Percentiles rank a stretch among this genome's conserved stretches.
Conservation (phyloP, 2,797 vertebrate genomes). For the Malacoraja senta region DNA sequence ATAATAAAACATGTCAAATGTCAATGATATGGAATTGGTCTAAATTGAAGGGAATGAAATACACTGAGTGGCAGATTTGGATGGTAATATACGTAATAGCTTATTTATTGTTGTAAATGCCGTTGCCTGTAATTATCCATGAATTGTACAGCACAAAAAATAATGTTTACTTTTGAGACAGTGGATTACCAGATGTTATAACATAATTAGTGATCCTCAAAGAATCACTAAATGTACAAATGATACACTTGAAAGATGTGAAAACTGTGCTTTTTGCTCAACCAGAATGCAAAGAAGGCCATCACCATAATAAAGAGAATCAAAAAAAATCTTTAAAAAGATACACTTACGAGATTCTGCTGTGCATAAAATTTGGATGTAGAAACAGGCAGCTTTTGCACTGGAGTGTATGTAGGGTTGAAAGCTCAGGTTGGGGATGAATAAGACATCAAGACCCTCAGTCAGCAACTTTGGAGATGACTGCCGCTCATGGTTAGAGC, state of each 20-base stretch:
- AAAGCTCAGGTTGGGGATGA: no score
- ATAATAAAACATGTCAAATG: background rate
- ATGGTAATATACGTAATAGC: background rate
- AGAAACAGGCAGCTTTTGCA: background rate
- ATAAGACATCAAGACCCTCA: no score
- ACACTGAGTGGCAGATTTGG: background rate
- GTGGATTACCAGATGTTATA: constrained; percentile 63
- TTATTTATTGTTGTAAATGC: constrained; percentile 36
- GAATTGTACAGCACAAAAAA: constrained; percentile 16
- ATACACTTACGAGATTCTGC: background rate
- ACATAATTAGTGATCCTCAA: constrained; percentile 54
- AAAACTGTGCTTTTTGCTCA: background rate
- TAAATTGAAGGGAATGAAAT: background rate
- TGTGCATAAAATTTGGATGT: background rate
- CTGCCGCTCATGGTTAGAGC: no score
- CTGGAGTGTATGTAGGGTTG: background rate
- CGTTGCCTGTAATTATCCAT: constrained; percentile 29
- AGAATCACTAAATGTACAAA: constrained; percentile 45
- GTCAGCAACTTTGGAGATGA: no score
- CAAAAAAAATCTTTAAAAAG: background rate
- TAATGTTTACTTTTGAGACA: constrained; percentile 51
- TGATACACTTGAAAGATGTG: background rate
- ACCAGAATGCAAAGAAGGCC: background rate
- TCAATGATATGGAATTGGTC: background rate
- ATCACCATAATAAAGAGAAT: background rate